Evolutionary conservation across 2,888 invertebrate species (phyloP).

Genomic region (Drosophila parthenogenetica): DNA sequence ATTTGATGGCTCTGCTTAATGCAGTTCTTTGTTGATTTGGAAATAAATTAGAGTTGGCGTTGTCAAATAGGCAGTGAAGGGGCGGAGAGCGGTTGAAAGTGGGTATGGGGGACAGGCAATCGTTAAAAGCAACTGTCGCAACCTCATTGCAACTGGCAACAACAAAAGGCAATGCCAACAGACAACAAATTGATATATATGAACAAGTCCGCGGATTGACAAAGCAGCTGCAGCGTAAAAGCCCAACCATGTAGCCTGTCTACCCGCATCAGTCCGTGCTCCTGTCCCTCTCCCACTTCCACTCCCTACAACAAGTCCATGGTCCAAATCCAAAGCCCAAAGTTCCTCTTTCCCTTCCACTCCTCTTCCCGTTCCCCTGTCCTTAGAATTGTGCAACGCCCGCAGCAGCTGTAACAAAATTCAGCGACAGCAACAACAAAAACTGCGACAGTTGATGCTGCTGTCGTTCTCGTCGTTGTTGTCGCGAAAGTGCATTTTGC

Average conservation of each 20-base stretch:
- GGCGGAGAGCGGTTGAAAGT: neutral
- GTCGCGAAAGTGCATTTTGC: constrained; percentile 72
- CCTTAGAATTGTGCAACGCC: constrained; percentile 34
- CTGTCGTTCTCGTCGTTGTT: constrained; percentile 33
- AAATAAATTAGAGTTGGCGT: constrained; percentile 48
- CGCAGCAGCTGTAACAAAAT: constrained; percentile 65
- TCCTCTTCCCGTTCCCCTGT: neutral
- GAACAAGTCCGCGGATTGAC: constrained; percentile 70
- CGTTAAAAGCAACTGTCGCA: constrained; percentile 57
- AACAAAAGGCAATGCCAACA: constrained; percentile 54
- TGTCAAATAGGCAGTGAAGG: constrained; percentile 36
- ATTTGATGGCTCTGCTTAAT: constrained; percentile 7
- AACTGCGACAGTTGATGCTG: constrained; percentile 59
- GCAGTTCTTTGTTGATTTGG: constrained; percentile 3
- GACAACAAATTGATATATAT: constrained; percentile 79
- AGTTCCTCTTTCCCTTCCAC: neutral
- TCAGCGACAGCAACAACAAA: constrained; percentile 56
- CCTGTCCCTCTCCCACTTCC: neutral
- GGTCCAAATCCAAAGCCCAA: constrained; percentile 27
- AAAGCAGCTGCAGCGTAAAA: constrained; percentile 77
- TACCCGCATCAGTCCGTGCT: constrained; percentile 17
- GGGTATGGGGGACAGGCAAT: neutral
- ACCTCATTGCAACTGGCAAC: constrained; percentile 31
- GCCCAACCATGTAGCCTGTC: constrained; percentile 71
- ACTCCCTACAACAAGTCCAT: neutral